Base-by-base conservation (phyloP, 2,113 vertebrate genomes). In the Chaenocephalus aceratus region DNA sequence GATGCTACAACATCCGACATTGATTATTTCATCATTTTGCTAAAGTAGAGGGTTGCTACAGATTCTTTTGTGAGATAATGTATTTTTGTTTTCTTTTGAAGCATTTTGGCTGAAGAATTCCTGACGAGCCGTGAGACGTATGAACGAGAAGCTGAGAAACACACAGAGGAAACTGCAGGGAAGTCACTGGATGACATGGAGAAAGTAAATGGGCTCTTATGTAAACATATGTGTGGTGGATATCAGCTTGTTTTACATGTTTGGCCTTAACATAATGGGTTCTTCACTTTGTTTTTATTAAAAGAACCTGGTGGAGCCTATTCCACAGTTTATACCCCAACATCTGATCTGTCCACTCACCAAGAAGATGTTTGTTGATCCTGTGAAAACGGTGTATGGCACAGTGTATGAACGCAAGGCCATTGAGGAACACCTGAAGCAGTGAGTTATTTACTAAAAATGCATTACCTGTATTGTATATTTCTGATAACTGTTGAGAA, bases 21-120 rank as follows among this genome's bases (percentile, higher is more conserved):
- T 30, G 26, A 30, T 30, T 30, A 30, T 30, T 30, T 30, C 3
- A 30, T 30, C 26, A 30, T 30, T 30, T 3, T 30, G 26, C 26
- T 3, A 44, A 30, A 2, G 3, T 18, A 7, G 36, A 16, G 16
- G 21, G 30, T 45, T 30, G 26, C 26, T 3, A 30, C 26, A 30
- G 26, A 30, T 30, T 30, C 3, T 30, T 30, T 30, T 30, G 26
- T 30, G 26, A 30, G 26, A 30, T 30, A 21, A 21, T 21, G 21
- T 30, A 30, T 0, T 9, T 6, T n/a, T 52, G 44, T 7, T 67
- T 67, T 21, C 59, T 45, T 0, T 62, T 4, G 3, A 72, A 94
- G 93, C 80, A 76, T 94, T 67, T 76, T 94, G 78, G 93, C 93
- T 1, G 91, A 93, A n/a, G 88, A 93, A 52, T 94, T 83, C 72